Evolutionary conservation across 2,888 invertebrate genomes (phyloP).

Genomic region (Diaperis boleti): DNA sequence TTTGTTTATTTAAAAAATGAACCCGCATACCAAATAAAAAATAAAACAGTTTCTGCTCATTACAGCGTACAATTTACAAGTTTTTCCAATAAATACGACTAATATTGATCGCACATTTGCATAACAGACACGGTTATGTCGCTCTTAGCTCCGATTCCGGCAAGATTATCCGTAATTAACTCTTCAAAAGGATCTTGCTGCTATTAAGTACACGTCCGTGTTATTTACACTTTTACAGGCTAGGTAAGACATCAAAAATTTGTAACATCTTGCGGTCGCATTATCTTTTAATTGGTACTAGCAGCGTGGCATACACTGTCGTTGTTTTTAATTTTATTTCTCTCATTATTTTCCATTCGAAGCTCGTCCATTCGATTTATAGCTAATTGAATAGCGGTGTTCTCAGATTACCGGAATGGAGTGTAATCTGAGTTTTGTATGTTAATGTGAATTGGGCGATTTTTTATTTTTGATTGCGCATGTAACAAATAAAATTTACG

Average conservation of each 20-base stretch:
- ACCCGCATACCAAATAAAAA: too few relatives aligned
- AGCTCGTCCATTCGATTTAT: conserved; percentile 43
- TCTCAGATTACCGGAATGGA: conserved; percentile 45
- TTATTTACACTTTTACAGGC: neutral
- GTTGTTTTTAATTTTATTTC: conserved; percentile 39
- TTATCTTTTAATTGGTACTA: conserved; percentile 36
- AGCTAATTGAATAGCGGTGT: conserved; percentile 50
- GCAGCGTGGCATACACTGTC: conserved; percentile 17
- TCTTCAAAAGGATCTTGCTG: conserved; percentile 12
- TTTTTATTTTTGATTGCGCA: too few relatives aligned
- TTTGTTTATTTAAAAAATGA: too few relatives aligned
- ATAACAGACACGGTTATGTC: conserved; percentile 11
- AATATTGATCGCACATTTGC: conserved; percentile 25
- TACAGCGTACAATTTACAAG: too few relatives aligned
- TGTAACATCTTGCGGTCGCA: conserved; percentile 1
- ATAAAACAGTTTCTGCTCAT: too few relatives aligned
- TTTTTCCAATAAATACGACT: neutral
- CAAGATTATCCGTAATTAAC: conserved; percentile 23
- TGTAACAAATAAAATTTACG: too few relatives aligned
- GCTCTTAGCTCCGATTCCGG: neutral
- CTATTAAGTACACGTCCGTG: neutral
- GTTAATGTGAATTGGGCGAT: conserved; percentile 33
- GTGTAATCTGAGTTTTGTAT: conserved; percentile 44
- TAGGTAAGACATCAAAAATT: conserved; percentile 31
- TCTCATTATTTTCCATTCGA: conserved; percentile 40